Percentiles rank a stretch among this genome's conserved stretches.
phyloP scores from a whole-genome alignment of 1,140 invertebrate species.

The Polyergus mexicanus region DNA sequence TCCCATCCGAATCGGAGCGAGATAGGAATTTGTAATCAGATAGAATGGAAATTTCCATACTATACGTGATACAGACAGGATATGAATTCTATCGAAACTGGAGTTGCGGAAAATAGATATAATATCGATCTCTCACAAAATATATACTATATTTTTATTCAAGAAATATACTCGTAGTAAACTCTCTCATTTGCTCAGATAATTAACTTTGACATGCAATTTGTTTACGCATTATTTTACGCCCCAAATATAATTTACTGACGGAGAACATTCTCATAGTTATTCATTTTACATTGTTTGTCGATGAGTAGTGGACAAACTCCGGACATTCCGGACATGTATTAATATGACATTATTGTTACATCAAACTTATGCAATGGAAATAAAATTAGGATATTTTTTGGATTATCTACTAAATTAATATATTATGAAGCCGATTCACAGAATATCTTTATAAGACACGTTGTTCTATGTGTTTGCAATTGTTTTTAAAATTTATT shows the following conservation, averaged over 20 bases:
- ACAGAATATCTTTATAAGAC: background rate
- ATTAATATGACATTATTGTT: conserved; percentile 11
- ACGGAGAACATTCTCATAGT: background rate
- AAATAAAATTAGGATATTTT: background rate
- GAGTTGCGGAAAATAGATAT: background rate
- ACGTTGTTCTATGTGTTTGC: background rate
- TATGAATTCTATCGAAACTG: conserved; percentile 5
- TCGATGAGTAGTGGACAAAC: background rate
- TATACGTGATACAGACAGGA: background rate
- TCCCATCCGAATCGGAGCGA: conserved; percentile 40
- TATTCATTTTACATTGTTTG: conserved; percentile 17
- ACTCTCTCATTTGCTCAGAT: background rate
- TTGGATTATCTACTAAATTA: background rate
- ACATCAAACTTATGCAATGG: background rate
- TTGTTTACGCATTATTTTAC: conserved; percentile 25
- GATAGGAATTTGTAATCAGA: conserved; percentile 59
- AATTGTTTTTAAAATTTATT: background rate
- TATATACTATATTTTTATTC: background rate
- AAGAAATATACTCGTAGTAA: background rate
- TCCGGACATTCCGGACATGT: background rate
- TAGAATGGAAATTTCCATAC: conserved; percentile 20
- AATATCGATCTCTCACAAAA: conserved; percentile 16
- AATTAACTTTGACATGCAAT: conserved; percentile 23
- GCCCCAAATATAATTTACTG: background rate
- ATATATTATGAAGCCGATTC: conserved; percentile 15